Conservation (phyloP, 2,888 invertebrate species). For the Resseliella maxima region DNA sequence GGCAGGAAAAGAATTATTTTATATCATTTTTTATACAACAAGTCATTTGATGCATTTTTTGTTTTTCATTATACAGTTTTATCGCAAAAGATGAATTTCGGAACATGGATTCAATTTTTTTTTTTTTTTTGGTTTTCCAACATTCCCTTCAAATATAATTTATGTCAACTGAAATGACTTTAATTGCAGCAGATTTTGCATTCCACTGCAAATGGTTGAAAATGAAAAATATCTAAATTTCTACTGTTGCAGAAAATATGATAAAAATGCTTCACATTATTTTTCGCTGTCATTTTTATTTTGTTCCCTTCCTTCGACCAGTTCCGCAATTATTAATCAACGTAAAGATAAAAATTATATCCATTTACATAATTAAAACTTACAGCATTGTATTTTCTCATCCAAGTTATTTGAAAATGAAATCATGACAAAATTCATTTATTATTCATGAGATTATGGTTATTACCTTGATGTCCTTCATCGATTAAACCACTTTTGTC, state of each 20-base stretch:
- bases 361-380: too few species aligned
- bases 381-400: too few species aligned
- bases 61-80: not conserved
- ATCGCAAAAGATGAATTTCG: not conserved
- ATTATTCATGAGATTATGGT: not conserved
- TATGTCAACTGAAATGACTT: conserved; percentile 28
- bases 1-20: not conserved
- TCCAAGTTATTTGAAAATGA: not conserved
- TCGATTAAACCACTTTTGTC: too few species aligned
- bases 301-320: not conserved
- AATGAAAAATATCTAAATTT: not conserved
- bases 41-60: too few species aligned
- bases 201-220: not conserved
- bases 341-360: not conserved
- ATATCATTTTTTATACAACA: not conserved
- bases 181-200: conserved; percentile 22
- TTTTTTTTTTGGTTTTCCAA: not conserved
- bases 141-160: not conserved
- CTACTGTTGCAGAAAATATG: not conserved
- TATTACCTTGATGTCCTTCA: too few species aligned
- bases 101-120: too few species aligned
- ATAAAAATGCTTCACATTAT: not conserved
- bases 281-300: not conserved
- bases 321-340: conserved; percentile 30
- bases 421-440: not conserved